Evolutionary conservation across 2,888 invertebrate genomes (phyloP).

Genomic region (Sinohyriopsis cumingii): DNA sequence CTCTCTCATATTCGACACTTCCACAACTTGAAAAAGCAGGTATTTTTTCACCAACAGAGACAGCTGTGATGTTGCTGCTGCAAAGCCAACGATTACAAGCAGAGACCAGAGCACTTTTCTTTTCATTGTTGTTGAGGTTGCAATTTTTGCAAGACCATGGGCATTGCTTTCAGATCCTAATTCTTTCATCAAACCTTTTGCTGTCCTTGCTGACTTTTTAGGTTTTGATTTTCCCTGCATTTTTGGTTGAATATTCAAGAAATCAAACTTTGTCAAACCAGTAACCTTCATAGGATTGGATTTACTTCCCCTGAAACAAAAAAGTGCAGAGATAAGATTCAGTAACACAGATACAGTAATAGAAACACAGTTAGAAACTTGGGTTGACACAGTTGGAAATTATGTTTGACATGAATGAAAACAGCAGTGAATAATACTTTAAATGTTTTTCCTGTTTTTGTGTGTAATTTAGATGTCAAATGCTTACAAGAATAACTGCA

Average conservation of each 20-base stretch:
- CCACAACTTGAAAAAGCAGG: slow-evolving; percentile 60
- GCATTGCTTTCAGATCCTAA: slow-evolving; percentile 65
- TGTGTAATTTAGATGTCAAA: too few species aligned
- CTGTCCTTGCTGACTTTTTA: slow-evolving; percentile 31
- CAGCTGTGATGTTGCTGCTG: slow-evolving; percentile 63
- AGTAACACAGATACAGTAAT: neutral
- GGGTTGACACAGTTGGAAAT: neutral
- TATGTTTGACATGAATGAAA: too few species aligned
- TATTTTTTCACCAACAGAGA: slow-evolving; percentile 63
- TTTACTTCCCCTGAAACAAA: slow-evolving; percentile 46
- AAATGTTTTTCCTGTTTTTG: too few species aligned
- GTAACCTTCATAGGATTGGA: slow-evolving; percentile 59
- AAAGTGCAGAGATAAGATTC: neutral
- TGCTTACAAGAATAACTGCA: too few species aligned
- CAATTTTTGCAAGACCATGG: slow-evolving; percentile 63
- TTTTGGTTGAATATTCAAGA: slow-evolving; percentile 44
- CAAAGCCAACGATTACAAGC: slow-evolving; percentile 63
- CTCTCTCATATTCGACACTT: slow-evolving; percentile 63
- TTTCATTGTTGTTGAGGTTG: slow-evolving; percentile 55
- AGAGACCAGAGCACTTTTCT: slow-evolving; percentile 64
- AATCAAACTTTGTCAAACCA: slow-evolving; percentile 49
- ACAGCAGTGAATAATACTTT: too few species aligned
- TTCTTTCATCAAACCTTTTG: slow-evolving; percentile 55
- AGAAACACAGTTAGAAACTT: neutral
- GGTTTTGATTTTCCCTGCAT: slow-evolving; percentile 36